Conservation (phyloP, 2,113 vertebrate genomes). For the Mus musculus region GRCm39 chr16:28521001-28521500, state of each 20-base stretch:
- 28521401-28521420: rapidly evolving
- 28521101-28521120: background rate
- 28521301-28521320: background rate
- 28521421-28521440: background rate
- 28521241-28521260: background rate
- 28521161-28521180: background rate
- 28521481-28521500: background rate
- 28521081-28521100: background rate
- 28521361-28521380: background rate
- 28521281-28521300: background rate
- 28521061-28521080: background rate
- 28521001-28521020: background rate
- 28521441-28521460: background rate
- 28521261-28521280: background rate
- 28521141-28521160: background rate
- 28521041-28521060: background rate
- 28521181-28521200: background rate
- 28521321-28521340: background rate
- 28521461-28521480: background rate
- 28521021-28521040: background rate
- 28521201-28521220: background rate
- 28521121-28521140: background rate
- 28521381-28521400: background rate
- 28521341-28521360: background rate
- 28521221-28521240: background rate